Evolutionary conservation across 1,140 invertebrate genomes (phyloP).

Genomic region (Cotesia vestalis): DNA sequence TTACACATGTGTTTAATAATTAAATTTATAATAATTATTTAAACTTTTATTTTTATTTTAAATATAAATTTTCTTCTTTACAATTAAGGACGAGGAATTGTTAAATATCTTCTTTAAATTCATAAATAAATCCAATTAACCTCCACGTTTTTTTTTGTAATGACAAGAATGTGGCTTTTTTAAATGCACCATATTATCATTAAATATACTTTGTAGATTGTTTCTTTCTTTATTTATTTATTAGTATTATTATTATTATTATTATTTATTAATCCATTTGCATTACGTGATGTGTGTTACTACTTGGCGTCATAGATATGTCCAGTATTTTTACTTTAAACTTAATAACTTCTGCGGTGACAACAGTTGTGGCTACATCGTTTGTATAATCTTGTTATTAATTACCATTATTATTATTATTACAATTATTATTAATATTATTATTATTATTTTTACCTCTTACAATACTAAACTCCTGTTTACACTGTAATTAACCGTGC

Average conservation of each 20-base stretch:
- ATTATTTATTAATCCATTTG: slow-evolving; percentile 37
- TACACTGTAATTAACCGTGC: slow-evolving; percentile 45
- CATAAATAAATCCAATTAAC: slow-evolving; percentile 5
- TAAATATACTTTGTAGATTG: slow-evolving; percentile 31
- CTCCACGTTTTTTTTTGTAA: slow-evolving; percentile 17
- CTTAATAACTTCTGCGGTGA: slow-evolving; percentile 51
- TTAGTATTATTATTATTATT: neutral
- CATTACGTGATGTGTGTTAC: slow-evolving; percentile 46
- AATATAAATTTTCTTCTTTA: no score
- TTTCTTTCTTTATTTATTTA: neutral
- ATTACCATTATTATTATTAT: slow-evolving; percentile 19
- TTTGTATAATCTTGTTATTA: slow-evolving; percentile 37
- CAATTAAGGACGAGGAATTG: no score
- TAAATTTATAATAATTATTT: slow-evolving; percentile 18
- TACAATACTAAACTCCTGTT: slow-evolving; percentile 34
- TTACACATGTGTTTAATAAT: slow-evolving; percentile 31
- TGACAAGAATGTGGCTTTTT: slow-evolving; percentile 5
- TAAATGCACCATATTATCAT: slow-evolving; percentile 9
- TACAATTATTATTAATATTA: slow-evolving; percentile 6
- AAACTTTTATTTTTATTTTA: slow-evolving; percentile 26
- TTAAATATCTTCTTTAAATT: slow-evolving; percentile 5
- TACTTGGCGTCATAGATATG: slow-evolving; percentile 60
- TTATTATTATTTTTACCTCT: slow-evolving; percentile 17
- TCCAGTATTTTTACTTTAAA: slow-evolving; percentile 51
- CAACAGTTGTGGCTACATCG: slow-evolving; percentile 57